Percentiles rank a stretch among this genome's conserved stretches.
phyloP scores from a whole-genome alignment of 2,113 vertebrate genomes.

The Hippocampus barbouri region DNA sequence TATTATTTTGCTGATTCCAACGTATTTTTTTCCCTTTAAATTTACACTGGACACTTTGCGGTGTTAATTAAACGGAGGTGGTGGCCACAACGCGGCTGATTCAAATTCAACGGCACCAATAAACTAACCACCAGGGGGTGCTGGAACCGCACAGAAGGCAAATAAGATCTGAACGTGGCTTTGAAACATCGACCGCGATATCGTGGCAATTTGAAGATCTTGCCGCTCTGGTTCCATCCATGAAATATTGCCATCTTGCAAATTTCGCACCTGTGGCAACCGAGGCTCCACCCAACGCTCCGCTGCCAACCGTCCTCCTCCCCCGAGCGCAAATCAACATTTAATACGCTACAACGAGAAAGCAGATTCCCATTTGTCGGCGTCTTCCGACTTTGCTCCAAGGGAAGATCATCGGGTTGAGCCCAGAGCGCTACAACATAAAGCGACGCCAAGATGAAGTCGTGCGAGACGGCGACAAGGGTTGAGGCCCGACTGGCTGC shows the following conservation, averaged over 20 bases:
- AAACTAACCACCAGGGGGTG: too few species aligned
- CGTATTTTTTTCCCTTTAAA: too few species aligned
- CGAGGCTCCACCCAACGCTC: neutral
- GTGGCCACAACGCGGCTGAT: too few species aligned
- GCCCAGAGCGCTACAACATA: conserved; percentile 2
- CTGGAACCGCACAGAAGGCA: too few species aligned
- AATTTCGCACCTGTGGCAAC: neutral
- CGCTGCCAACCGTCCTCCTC: neutral
- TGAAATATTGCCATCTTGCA: neutral
- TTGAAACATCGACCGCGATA: too few species aligned
- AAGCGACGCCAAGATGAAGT: neutral
- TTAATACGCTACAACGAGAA: neutral
- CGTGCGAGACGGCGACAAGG: neutral
- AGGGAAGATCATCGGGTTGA: conserved; percentile 7
- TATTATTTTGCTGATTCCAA: too few species aligned
- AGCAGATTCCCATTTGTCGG: neutral
- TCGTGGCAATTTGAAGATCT: too few species aligned
- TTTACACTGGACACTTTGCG: too few species aligned
- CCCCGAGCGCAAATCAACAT: neutral
- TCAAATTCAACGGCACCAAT: too few species aligned
- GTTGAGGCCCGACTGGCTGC: neutral
- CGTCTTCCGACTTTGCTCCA: neutral
- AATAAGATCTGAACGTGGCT: too few species aligned
- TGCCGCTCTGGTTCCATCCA: too few species aligned
- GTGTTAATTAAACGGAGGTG: too few species aligned